Conservation (phyloP, 2,113 vertebrate species). For the Lagopus leucura region DNA sequence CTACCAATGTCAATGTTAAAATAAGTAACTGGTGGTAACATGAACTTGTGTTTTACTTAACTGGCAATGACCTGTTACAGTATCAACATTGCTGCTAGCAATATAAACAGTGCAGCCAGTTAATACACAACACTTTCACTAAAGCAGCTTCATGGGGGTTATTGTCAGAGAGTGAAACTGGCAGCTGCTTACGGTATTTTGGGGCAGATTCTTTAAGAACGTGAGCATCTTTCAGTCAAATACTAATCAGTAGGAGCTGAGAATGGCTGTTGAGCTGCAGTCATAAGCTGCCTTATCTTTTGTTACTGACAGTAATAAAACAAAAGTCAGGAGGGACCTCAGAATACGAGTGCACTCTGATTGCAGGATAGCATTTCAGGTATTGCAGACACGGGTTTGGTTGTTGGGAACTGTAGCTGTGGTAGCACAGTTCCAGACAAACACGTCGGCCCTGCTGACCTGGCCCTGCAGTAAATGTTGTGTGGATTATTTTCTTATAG, state of each 20-base stretch:
- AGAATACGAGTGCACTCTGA: not conserved
- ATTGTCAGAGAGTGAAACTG: not conserved
- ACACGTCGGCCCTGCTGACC: not conserved
- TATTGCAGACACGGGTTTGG: not conserved
- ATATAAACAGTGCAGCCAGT: slow-evolving; percentile 38
- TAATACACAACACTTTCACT: not conserved
- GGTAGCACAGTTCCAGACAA: not conserved
- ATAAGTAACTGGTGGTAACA: slow-evolving; percentile 26
- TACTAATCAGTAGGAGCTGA: not conserved
- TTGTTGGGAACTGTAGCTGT: not conserved
- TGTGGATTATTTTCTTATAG: not conserved
- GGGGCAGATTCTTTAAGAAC: not conserved
- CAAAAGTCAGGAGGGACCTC: not conserved
- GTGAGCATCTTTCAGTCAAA: rapidly evolving
- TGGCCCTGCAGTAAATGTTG: not conserved
- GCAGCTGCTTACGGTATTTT: not conserved
- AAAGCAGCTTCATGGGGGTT: not conserved
- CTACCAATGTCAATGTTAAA: not conserved
- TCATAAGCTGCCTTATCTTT: not conserved
- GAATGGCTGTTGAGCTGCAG: not conserved
- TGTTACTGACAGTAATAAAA: not conserved
- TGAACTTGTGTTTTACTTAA: slow-evolving; percentile 45
- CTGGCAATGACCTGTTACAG: slow-evolving; percentile 21
- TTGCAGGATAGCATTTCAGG: not conserved
- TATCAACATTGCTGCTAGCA: slow-evolving; percentile 21